A percentile compares a stretch with the other conserved stretches of the same genome.
Evolutionary conservation across 2,797 vertebrate genomes (phyloP).

Genomic region (Gambelia wislizenii): DNA sequence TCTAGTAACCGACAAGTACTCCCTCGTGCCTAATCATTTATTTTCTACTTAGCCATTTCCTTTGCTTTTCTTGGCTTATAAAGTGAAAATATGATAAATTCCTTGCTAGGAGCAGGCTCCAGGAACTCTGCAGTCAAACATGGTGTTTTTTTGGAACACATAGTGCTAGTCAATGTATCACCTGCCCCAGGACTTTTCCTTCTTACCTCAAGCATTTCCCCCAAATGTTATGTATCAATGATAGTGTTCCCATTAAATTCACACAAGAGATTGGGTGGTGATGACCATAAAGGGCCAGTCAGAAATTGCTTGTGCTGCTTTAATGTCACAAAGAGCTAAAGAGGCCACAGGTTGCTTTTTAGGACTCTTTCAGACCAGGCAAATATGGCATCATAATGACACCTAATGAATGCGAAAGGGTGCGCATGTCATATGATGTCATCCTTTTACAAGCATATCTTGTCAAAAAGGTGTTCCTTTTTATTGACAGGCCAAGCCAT

Average conservation of each 20-base stretch:
- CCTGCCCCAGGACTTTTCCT: constrained; percentile 48
- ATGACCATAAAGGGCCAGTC: neutral
- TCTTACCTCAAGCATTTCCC: constrained; percentile 32
- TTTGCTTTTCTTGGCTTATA: constrained; percentile 73
- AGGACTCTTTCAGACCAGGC: too few species aligned
- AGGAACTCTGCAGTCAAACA: constrained; percentile 62
- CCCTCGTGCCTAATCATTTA: constrained; percentile 68
- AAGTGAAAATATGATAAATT: constrained; percentile 64
- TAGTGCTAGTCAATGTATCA: constrained; percentile 49
- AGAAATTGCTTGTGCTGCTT: neutral
- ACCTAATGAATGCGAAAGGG: too few species aligned
- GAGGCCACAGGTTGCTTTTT: neutral
- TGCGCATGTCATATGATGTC: too few species aligned
- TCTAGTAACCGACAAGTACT: constrained; percentile 72
- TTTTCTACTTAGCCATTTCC: constrained; percentile 65
- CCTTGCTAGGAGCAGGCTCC: constrained; percentile 53
- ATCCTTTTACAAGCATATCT: too few species aligned
- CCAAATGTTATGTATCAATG: neutral
- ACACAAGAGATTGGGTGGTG: neutral
- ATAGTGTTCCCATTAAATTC: neutral
- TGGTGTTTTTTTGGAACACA: constrained; percentile 57
- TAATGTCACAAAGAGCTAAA: neutral
- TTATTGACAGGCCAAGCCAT: too few species aligned
- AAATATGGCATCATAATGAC: too few species aligned
- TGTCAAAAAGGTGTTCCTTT: too few species aligned